A percentile compares a stretch with the other conserved stretches of the same genome.
Conservation (phyloP, 2,113 vertebrate species). For the Rhipidura dahli region DNA sequence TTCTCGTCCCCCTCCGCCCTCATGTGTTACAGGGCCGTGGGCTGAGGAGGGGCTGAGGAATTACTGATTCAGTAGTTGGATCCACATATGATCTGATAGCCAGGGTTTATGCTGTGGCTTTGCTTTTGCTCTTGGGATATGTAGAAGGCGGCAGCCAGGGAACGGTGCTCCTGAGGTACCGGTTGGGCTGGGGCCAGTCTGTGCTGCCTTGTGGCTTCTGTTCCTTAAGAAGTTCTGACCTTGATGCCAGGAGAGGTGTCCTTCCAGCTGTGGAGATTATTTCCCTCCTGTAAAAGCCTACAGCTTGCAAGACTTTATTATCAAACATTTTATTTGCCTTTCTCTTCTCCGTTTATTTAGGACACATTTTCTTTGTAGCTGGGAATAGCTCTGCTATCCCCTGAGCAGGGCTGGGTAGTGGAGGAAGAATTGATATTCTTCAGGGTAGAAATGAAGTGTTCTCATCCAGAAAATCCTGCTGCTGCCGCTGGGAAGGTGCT, state of each 20-base stretch:
- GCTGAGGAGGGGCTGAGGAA: neutral
- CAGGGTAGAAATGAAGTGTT: neutral
- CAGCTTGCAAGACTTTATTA: neutral
- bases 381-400: neutral
- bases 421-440: neutral
- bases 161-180: rapidly evolving
- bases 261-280: neutral
- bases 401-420: neutral
- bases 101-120: neutral
- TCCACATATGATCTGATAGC: neutral
- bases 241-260: neutral
- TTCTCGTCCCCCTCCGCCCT: rapidly evolving
- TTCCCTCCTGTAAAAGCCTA: neutral
- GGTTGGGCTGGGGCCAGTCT: neutral
- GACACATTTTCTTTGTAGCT: neutral
- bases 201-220: rapidly evolving
- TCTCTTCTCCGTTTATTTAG: neutral
- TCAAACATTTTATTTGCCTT: neutral
- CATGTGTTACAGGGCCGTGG: rapidly evolving
- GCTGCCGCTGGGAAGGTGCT: neutral
- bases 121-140: neutral
- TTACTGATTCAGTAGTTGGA: neutral
- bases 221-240: neutral
- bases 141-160: neutral
- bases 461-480: neutral